A percentile compares a stretch with the other conserved stretches of the same genome.
These are phyloP conservation scores for Acipenser ruthenus DNA, from an alignment of 2,797 vertebrate species.

Conservation along the genomic window DNA sequence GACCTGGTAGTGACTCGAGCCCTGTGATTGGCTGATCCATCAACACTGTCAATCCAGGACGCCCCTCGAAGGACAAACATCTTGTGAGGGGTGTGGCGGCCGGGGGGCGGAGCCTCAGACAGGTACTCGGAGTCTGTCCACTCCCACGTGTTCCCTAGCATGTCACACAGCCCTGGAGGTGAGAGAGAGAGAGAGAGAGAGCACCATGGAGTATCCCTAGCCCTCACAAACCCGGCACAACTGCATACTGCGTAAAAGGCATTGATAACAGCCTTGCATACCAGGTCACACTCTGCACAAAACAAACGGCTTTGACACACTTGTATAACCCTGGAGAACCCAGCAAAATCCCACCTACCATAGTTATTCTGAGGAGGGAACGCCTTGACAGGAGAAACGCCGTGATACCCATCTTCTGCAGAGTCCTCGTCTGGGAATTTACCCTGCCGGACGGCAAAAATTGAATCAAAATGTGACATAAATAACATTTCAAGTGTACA, in stretches of 20 bases:
- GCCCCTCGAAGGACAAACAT: constrained; percentile 79
- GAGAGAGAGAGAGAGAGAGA: not conserved
- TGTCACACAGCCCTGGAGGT: constrained; percentile 72
- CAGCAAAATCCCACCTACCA: constrained; percentile 46
- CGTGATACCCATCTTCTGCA: constrained; percentile 83
- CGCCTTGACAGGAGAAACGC: constrained; percentile 74
- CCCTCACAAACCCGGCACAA: too few species aligned
- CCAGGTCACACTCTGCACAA: not conserved
- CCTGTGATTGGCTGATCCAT: constrained; percentile 87
- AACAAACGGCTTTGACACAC: not conserved
- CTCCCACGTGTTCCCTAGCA: constrained; percentile 94
- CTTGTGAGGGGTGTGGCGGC: constrained; percentile 41
- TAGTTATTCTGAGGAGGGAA: constrained; percentile 86
- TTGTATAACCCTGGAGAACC: not conserved
- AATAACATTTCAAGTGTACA: not conserved
- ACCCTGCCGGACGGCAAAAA: constrained; percentile 53
- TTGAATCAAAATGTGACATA: not conserved
- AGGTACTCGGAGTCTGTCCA: constrained; percentile 64
- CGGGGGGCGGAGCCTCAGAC: constrained; percentile 28
- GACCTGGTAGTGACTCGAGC: constrained; percentile 84
- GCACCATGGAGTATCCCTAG: too few species aligned
- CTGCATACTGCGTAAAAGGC: not conserved
- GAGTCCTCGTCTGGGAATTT: constrained; percentile 72
- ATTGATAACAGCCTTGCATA: not conserved
- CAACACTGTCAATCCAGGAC: constrained; percentile 87